Evolutionary conservation across 2,113 vertebrate species (phyloP), one percentile per base, ranked within the genome.

Genomic region (Platycercus adscitus): DNA sequence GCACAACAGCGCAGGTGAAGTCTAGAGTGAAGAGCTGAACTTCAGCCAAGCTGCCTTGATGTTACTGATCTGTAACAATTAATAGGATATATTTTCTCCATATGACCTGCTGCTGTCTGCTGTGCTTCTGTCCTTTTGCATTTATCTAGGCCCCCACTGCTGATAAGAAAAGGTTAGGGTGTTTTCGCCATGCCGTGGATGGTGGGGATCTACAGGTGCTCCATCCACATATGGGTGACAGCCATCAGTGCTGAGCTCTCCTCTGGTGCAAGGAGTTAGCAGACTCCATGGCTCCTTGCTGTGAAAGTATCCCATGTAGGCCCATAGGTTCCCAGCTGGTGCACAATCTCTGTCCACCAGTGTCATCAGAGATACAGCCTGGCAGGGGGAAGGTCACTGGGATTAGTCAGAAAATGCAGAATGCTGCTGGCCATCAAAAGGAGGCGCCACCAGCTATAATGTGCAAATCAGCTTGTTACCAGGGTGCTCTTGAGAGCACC

Each of bases 241-340:
- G 26, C 33, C 44, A 28, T 13, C 19, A 7, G 28, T 23, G 28
- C 29, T 0, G 3, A 83, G 35, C 3, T 64, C 35, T 86, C 24
- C 43, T 75, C 41, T 0, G 0, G 41, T 28, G 47, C 0, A 7
- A 71, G 76, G 11, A 52, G 28, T 53, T 39, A 49, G n/a, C 41
- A 72, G 43, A 18, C 19, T 49, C 41, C 0, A 0, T 44, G 47
- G 46, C 12, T 79, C 26, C 49, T 47, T n/a, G 21, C 28, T 68
- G 33, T 2, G 3, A 58, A 81, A 81, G 49, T 2, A 2, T 52
- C 41, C 58, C 43, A n/a, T 13, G 14, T 13, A 58, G 55, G 33
- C n/a, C 33, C 1, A 1, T 1, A 44, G 70, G 7, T 56, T 28
- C 24, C 6, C 41, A 69, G 47, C 35, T 50, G 41, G 52, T 55